Evolutionary conservation across 2,113 vertebrate genomes (phyloP), one percentile per base, ranked within the genome.

Genomic region (Desmodus rotundus): DNA sequence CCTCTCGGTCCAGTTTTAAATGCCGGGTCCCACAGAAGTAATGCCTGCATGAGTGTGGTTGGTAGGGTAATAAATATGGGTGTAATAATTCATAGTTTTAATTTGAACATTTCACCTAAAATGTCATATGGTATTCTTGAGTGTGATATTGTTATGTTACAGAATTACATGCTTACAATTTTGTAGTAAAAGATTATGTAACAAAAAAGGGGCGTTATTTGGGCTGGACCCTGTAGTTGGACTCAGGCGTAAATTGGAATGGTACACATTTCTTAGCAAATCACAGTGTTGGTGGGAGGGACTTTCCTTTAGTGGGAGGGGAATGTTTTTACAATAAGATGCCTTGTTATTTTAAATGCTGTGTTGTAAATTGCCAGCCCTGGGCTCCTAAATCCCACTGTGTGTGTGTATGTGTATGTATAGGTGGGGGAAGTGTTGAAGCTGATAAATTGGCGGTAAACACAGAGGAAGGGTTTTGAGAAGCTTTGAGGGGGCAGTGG

Each of bases 291-390:
- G 83, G 47, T 97, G 81, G 95, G 94, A 86, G 91, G 96, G 74
- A 50, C 73, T 95, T 97, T 80, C 24, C 26, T 68, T 58, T 86
- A 73, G 78, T 95, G 50, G 96, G 76, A 54, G 86, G 93, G 86
- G 50, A 82, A 58, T 91, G 47, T 54, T 97, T 90, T 88, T 96
- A 97, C 91, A 86, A 56, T 95, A 88, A 92, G 83, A 91, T 63
- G 77, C 72, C 95, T 96, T 91, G 92, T 95, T 92, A 33, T 92
- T 96, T 94, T 95, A 95, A 96, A 94, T 88, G 78, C 67, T 73
- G 17, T 84, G n/a, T 92, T 94, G 93, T 96, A 92, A 96, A 90
- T 93, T 96, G 65, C 81, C 81, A n/a, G 45, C 16, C 63, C 43
- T 65, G 12, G 68, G 43, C 89, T 87, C 61, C 86, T 85, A 76